phyloP scores from a whole-genome alignment of 1,140 invertebrate species.

The Drosophila murphyi region DNA sequence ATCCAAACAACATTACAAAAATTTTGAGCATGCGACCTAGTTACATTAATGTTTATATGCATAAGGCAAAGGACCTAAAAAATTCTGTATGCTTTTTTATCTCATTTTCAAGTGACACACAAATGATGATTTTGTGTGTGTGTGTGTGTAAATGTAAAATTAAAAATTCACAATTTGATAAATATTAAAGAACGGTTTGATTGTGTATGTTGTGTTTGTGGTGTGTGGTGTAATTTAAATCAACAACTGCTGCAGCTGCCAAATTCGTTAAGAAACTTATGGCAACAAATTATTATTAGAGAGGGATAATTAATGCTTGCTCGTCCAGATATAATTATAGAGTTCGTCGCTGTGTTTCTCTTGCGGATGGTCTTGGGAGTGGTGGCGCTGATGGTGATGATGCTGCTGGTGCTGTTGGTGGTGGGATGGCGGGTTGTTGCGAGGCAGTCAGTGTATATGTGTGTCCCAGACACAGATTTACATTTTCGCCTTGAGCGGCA shows the following conservation, averaged over 20 bases:
- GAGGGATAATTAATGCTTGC: constrained; percentile 26
- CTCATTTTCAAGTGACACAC: background rate
- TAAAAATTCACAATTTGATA: constrained; percentile 18
- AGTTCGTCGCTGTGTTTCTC: constrained; percentile 26
- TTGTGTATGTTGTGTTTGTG: constrained; percentile 6
- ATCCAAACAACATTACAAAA: constrained; percentile 69
- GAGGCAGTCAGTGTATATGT: constrained; percentile 37
- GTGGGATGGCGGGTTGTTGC: constrained; percentile 42
- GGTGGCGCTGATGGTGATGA: constrained; percentile 19
- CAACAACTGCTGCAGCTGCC: constrained; percentile 37
- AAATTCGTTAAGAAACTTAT: constrained; percentile 33
- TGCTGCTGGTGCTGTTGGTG: constrained; percentile 24
- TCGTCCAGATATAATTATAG: constrained; percentile 10
- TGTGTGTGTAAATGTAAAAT: constrained; percentile 1
- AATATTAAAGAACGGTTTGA: constrained; percentile 18
- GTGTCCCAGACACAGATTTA: constrained; percentile 53
- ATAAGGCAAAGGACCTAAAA: constrained; percentile 16
- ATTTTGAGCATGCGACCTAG: constrained; percentile 75
- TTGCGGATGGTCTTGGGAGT: background rate
- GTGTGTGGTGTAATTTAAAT: constrained; percentile 21
- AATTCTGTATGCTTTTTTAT: constrained; percentile 5
- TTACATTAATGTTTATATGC: constrained; percentile 3
- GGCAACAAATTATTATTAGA: constrained; percentile 37
- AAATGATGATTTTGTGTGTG: constrained; percentile 7
- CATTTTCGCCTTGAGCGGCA: constrained; percentile 83